Conservation (phyloP, 2,113 vertebrate species). For the Leucosticte australis region DNA sequence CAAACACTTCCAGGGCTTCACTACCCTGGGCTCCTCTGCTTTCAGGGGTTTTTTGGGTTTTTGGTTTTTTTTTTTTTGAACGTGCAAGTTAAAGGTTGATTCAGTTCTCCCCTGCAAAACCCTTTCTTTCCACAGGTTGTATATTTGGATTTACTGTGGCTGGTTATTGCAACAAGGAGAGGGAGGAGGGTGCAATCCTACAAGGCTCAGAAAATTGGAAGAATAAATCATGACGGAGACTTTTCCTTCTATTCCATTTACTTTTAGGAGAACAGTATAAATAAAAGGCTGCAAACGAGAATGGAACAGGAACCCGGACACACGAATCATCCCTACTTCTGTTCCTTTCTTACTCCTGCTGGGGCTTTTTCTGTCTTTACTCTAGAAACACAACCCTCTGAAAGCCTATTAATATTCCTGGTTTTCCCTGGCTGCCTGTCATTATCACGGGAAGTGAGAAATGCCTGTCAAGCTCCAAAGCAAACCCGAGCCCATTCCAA, state of each 20-base stretch:
- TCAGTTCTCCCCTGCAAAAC: conserved; percentile 49
- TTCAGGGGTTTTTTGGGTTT: not conserved
- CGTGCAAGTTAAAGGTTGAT: conserved; percentile 53
- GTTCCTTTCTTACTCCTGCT: not conserved
- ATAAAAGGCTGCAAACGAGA: conserved; percentile 57
- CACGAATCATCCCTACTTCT: not conserved
- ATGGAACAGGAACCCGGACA: conserved; percentile 32
- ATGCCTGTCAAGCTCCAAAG: conserved; percentile 61
- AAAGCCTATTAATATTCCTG: conserved; percentile 65
- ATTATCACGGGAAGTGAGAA: conserved; percentile 63
- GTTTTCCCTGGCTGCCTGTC: conserved; percentile 48
- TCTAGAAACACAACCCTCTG: conserved; percentile 27
- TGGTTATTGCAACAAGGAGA: conserved; percentile 50
- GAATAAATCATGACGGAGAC: conserved; percentile 51
- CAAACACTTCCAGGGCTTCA: conserved; percentile 18
- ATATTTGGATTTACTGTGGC: conserved; percentile 59
- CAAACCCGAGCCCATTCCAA: conserved; percentile 45
- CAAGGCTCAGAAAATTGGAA: conserved; percentile 62
- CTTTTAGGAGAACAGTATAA: conserved; percentile 54
- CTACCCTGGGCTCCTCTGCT: conserved; percentile 1
- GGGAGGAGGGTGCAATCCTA: conserved; percentile 42
- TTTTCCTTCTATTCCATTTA: conserved; percentile 66
- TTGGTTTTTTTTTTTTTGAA: not conserved
- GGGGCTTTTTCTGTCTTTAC: conserved; percentile 40
- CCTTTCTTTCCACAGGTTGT: not conserved